These are phyloP conservation scores for Tuberolachnus salignus DNA, from an alignment of 2,888 invertebrate species.

Conservation along the genomic window DNA sequence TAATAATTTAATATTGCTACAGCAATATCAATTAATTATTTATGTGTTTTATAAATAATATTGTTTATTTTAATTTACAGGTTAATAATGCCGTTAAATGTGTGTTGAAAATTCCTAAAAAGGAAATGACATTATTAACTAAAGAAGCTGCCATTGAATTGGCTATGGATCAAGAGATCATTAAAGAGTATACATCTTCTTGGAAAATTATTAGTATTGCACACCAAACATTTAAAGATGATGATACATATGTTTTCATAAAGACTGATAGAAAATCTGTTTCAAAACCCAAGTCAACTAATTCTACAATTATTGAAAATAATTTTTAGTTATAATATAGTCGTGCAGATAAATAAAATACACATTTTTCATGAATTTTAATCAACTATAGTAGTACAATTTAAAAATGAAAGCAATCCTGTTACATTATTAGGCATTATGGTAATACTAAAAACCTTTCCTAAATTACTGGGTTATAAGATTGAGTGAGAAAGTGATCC, in stretches of 20 bases:
- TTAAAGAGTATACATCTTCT: conserved; percentile 61
- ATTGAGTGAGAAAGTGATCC: no score
- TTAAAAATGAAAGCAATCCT: not conserved
- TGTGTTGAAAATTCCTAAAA: conserved; percentile 66
- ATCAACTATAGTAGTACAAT: no score
- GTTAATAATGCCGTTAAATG: conserved; percentile 66
- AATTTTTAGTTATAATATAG: conserved; percentile 18
- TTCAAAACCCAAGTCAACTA: conserved; percentile 8
- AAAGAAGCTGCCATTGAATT: conserved; percentile 67
- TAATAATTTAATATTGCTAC: conserved; percentile 6
- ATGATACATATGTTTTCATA: conserved; percentile 57
- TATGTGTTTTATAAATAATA: not conserved
- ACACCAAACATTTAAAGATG: conserved; percentile 58
- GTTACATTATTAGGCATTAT: no score
- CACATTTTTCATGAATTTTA: not conserved
- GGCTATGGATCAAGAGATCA: conserved; percentile 64
- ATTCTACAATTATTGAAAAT: conserved; percentile 15
- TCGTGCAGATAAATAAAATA: not conserved
- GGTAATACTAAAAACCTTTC: no score
- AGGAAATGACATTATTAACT: conserved; percentile 65
- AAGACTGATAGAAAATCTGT: conserved; percentile 56
- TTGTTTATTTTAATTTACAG: conserved; percentile 60
- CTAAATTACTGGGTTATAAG: no score
- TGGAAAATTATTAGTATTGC: conserved; percentile 61
- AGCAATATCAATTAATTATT: not conserved